These are phyloP conservation scores for Myripristis jacobus DNA, from an alignment of 2,797 vertebrate genomes.

Conservation along the genomic window DNA sequence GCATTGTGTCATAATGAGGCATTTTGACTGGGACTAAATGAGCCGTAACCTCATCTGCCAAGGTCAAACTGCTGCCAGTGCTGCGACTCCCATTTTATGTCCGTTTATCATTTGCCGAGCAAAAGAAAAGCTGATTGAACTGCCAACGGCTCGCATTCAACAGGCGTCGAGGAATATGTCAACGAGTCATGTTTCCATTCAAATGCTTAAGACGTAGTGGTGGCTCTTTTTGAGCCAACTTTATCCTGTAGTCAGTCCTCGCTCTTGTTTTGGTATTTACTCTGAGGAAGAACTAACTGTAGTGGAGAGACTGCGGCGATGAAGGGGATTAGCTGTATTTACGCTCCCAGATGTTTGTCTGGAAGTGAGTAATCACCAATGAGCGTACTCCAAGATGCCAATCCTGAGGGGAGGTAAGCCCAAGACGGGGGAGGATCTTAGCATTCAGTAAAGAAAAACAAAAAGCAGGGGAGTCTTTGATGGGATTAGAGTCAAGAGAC, in stretches of 20 bases:
- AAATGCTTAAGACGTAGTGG: background rate
- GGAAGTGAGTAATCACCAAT: constrained; percentile 66
- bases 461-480: constrained; percentile 74
- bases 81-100: background rate
- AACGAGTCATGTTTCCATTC: constrained; percentile 35
- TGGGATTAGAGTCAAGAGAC: constrained; percentile 77
- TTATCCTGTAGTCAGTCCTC: constrained; percentile 37
- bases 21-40: constrained; percentile 31
- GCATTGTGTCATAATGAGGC: constrained; percentile 16
- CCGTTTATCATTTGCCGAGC: constrained; percentile 6
- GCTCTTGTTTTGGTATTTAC: constrained; percentile 59
- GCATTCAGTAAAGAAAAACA: constrained; percentile 58
- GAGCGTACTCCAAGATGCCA: constrained; percentile 61
- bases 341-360: constrained; percentile 76
- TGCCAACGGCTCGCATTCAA: constrained; percentile 22
- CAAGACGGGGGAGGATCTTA: constrained; percentile 53
- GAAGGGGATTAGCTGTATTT: constrained; percentile 73
- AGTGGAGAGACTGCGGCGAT: constrained; percentile 46
- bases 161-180: constrained; percentile 19
- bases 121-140: constrained; percentile 5
- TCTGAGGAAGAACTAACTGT: constrained; percentile 43
- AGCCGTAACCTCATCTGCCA: constrained; percentile 36
- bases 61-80: constrained; percentile 26
- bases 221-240: constrained; percentile 27
- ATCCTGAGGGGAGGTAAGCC: constrained; percentile 59